Evolutionary conservation across 37 sponge, comb jelly and placozoan genomes (phyloP), one percentile per base, ranked within the genome.

Genomic region (Geodia barretti): DNA sequence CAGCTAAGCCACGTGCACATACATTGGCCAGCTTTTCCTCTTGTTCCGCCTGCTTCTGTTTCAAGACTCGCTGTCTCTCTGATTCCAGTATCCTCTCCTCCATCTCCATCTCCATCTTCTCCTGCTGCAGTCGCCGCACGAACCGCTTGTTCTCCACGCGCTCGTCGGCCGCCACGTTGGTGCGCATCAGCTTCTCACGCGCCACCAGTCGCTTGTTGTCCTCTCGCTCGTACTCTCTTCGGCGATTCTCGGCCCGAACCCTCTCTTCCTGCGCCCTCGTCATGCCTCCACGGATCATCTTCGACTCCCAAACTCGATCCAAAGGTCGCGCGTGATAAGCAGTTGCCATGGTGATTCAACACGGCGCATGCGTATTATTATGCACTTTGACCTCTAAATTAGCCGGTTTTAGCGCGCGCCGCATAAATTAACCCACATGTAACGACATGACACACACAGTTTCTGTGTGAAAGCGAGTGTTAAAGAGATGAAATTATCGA

Each of bases 11-110:
- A n/a, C n/a, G 9, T 33, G 23, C 8, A 36, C 39, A 8, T 28
- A 89, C 89, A 73, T 85, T 75, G 31, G 94, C 92, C 70, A 97
- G 88, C 47, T 86, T 75, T 36, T 88, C 89, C 69, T 97, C 98
- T 42, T 97, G 98, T 42, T 77, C 72, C 62, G 76, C 37, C 47
- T 95, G 98, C 39, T 95, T 84, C 82, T 95, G 85, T 29, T 81
- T 84, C 25, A 84, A 62, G 21, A 70, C 66, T 20, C 74, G 84
- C 26, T 86, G 87, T 47, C 58, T 82, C 70, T 91, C 80, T 7
- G 94, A 70, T 11, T 73, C 54, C 69, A 41, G 34, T 9, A 93
- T 74, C 64, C 47, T 86, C 61, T 86, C 80, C 70, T 91, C 84
- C 87, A 91, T 87, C 2, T 88, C 94, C 19, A 63, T 61, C 74